Conservation (phyloP, 30 jellyfish, hydroid and myxozoan species). For the Chironex yamaguchii region DNA sequence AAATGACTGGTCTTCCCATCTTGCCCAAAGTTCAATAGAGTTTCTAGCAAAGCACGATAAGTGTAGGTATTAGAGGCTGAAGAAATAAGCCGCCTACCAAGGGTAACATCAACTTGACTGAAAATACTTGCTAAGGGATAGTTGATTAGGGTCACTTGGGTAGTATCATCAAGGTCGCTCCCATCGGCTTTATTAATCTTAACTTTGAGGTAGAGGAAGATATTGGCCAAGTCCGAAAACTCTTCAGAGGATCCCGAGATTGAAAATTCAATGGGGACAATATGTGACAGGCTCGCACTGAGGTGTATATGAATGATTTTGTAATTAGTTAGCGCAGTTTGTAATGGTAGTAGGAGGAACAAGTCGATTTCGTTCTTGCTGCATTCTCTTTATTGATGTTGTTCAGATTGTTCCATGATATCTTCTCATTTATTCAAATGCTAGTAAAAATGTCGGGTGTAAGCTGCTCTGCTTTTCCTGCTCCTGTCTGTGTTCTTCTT, state of each 20-base stretch:
- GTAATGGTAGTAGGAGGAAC: conserved; percentile 9
- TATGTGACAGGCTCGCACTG: background rate
- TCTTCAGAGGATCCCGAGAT: background rate
- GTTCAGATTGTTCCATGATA: background rate
- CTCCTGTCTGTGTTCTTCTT: too few species aligned
- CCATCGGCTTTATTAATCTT: too few species aligned
- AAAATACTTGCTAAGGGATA: too few species aligned
- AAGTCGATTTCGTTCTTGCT: conserved; percentile 29
- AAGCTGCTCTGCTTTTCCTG: too few species aligned
- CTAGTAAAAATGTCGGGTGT: too few species aligned
- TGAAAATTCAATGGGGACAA: conserved; percentile 27
- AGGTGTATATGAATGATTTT: conserved; percentile 11
- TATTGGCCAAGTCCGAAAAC: too few species aligned
- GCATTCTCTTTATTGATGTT: conserved; percentile 6
- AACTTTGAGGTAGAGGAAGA: too few species aligned
- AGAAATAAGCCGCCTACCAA: conserved; percentile 9
- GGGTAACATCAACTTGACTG: conserved; percentile 32
- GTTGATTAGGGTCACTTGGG: too few species aligned
- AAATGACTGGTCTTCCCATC: conserved; percentile 23
- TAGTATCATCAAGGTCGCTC: too few species aligned
- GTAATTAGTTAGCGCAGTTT: conserved; percentile 1
- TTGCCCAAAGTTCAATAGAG: conserved; percentile 23
- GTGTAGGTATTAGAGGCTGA: conserved; percentile 13
- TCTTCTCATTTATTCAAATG: too few species aligned
- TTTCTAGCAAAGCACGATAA: conserved; percentile 23